Percentiles rank a stretch among this genome's conserved stretches.
phyloP scores from a whole-genome alignment of 2,797 vertebrate genomes.

The Lacerta viridis region DNA sequence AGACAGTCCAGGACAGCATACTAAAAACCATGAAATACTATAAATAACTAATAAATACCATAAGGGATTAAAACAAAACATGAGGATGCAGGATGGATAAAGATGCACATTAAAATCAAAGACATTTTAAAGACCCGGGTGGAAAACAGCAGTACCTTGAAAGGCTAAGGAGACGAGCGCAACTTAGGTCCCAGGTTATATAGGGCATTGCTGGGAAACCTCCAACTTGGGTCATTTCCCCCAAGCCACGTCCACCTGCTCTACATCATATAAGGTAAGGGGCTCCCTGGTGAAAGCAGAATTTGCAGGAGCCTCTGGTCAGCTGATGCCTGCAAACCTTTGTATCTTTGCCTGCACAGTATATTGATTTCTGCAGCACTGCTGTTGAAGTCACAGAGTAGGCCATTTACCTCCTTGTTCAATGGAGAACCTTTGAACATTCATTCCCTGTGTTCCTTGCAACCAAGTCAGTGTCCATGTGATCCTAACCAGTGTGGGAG shows the following conservation, averaged over 20 bases:
- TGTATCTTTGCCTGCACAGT: background rate
- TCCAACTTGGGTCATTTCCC: too few relatives aligned
- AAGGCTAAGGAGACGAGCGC: background rate
- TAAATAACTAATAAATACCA: background rate
- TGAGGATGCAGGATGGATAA: background rate
- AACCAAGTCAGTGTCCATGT: background rate
- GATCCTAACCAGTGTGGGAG: background rate
- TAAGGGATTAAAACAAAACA: background rate
- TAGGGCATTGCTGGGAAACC: too few relatives aligned
- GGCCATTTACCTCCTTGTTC: background rate
- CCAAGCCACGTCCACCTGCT: too few relatives aligned
- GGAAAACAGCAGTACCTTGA: background rate
- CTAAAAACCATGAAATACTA: background rate
- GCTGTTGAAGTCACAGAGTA: background rate
- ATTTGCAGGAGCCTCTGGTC: background rate
- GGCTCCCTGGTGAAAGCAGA: background rate
- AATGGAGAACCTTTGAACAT: conserved; percentile 11
- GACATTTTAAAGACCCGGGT: too few relatives aligned
- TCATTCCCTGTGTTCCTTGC: background rate
- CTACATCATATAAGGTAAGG: too few relatives aligned
- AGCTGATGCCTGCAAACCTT: too few relatives aligned
- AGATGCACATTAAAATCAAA: background rate
- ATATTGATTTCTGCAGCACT: background rate
- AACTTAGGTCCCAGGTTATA: background rate
- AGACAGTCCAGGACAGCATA: background rate